Conservation (phyloP, 2,113 vertebrate species). For the Hypocryptadius cinnamomeus region DNA sequence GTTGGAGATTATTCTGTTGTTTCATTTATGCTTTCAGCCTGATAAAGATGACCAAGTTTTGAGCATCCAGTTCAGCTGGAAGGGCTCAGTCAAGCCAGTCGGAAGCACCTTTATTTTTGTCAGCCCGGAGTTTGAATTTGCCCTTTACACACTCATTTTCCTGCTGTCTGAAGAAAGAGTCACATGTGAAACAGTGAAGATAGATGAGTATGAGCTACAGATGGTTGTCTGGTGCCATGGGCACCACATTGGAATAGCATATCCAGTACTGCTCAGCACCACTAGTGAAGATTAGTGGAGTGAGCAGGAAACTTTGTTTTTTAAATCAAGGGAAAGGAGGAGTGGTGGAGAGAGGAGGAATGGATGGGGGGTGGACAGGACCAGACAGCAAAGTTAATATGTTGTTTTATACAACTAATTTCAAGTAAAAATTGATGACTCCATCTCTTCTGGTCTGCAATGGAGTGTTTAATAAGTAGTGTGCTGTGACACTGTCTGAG, state of each 20-base stretch:
- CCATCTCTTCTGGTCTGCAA: neutral
- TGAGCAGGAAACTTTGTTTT: neutral
- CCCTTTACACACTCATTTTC: conserved; percentile 82
- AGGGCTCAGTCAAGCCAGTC: conserved; percentile 74
- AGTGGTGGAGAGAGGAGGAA: neutral
- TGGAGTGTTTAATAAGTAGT: neutral
- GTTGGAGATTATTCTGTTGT: neutral
- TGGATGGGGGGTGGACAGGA: neutral
- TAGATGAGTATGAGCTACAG: conserved; percentile 80
- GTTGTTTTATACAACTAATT: neutral
- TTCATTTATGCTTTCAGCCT: conserved; percentile 63
- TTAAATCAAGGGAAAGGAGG: fast-evolving
- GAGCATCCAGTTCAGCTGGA: conserved; percentile 88
- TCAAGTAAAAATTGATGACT: neutral
- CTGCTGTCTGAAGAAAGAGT: conserved; percentile 71
- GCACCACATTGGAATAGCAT: conserved; percentile 77
- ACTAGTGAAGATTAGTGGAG: conserved; percentile 33
- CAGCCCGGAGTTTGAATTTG: conserved; percentile 82
- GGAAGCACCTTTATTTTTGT: conserved; percentile 81
- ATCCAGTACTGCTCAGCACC: conserved; percentile 77
- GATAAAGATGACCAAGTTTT: conserved; percentile 81
- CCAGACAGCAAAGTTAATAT: neutral
- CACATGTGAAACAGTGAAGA: conserved; percentile 67
- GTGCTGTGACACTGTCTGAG: neutral
- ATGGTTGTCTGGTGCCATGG: conserved; percentile 75